Percentiles rank a stretch among this genome's conserved stretches.
Conservation (phyloP, 2,113 vertebrate species). For the Falcunculus frontatus region DNA sequence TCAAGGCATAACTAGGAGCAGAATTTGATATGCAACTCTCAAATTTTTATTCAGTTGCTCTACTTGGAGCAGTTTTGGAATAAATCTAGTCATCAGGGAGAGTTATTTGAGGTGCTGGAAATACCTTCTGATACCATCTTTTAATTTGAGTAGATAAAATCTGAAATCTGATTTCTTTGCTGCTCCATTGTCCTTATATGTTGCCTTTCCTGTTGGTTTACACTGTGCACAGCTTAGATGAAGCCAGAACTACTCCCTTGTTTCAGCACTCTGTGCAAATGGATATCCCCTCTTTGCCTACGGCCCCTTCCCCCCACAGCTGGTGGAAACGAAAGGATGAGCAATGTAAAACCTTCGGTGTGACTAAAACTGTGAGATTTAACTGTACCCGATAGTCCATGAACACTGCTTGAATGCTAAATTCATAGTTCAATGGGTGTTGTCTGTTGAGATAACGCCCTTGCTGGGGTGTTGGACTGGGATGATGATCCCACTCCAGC, state of each 20-base stretch:
- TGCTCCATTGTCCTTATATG: not conserved
- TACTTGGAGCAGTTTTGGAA: not conserved
- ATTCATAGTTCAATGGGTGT: not conserved
- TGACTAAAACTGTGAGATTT: not conserved
- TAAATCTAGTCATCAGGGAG: not conserved
- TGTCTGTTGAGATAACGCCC: not conserved
- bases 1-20: not conserved
- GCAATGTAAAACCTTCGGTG: not conserved
- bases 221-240: not conserved
- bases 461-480: not conserved
- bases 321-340: not conserved
- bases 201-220: not conserved
- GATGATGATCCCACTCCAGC: not conserved
- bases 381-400: not conserved
- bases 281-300: not conserved
- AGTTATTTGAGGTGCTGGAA: not conserved
- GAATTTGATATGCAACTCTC: not conserved
- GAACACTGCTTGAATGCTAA: not conserved
- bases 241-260: not conserved
- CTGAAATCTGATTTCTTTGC: not conserved
- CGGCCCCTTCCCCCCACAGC: not conserved
- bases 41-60: not conserved
- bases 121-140: not conserved
- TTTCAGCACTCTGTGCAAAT: not conserved
- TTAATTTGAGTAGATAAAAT: not conserved